Base-by-base conservation (phyloP, 1,140 invertebrate genomes). In the Diachasmimorpha longicaudata region DNA sequence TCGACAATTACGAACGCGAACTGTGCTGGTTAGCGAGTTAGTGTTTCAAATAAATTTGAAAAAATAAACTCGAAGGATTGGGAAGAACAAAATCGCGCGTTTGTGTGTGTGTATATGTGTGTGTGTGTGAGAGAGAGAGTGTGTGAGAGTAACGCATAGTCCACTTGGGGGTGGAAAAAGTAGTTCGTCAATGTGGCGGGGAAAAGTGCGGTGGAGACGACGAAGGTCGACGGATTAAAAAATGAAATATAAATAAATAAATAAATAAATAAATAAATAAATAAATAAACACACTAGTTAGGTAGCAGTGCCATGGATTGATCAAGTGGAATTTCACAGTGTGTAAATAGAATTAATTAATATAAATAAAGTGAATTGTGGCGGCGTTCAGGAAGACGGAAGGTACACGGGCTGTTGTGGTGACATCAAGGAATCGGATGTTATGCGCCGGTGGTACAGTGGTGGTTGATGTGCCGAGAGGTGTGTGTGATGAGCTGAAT, bases 391-490 rank as follows among this genome's bases (percentile, higher is more conserved):
- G 66, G 46, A 69, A 68, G n/a, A 68, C 72, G 63, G 72, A 31
- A 31, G 31, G 44, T 36, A 31, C 42, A 39, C 44, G 74, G 67
- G 55, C 39, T 72, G 72, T 67, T 39, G 69, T 72, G 75, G 75
- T 76, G 44, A 37, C 19, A 39, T 13, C 19, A 71, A 63, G 31
- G 74, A 39, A 70, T 76, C 74, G 74, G 81, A 83, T 84, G 80
- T 84, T 82, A 82, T 85, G 80, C 77, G 79, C 78, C 78, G 77
- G 80, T 83, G 83, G 80, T 82, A 83, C 83, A 81, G 81, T 81
- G 82, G 81, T 81, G 83, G 83, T 83, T 83, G 78, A 83, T 74
- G 75, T 75, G 71, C 58, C 58, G 77, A 25, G 55, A 70, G 69
- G 58, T 46, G 69, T 42, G 67, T 73, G 69, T 42, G 74, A 76